Evolutionary conservation across 2,888 invertebrate species (phyloP), one percentile per base, ranked within the genome.

Genomic region (Steinernema hermaphroditum): DNA sequence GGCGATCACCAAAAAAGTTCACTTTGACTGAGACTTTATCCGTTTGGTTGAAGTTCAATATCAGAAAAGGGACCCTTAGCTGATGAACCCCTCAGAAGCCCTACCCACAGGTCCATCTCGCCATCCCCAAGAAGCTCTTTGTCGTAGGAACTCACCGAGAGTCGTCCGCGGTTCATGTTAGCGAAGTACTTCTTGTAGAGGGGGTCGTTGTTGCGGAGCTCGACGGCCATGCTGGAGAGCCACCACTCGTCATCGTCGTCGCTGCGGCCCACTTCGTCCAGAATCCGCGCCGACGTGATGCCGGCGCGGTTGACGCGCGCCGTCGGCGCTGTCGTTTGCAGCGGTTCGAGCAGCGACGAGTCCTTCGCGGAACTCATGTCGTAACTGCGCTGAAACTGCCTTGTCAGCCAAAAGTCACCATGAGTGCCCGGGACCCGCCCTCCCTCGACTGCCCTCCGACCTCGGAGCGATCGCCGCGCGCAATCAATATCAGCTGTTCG

Each of bases 141-240:
- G n/a, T n/a, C n/a, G 37, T 37, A 37, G 37, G 19, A 16, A 69
- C 74, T 75, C 57, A 73, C 80, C 75, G 78, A 80, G 24, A 78
- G 77, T 14, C 78, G 68, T 32, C 78, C 78, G 24, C 73, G 70
- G 62, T 78, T 81, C 79, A 79, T 81, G 73, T 79, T 79, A 22
- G 74, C 72, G 68, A 79, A 79, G 54, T 79, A 79, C 32, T 70
- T 74, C 22, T 68, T 46, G 72, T 79, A 79, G 37, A 79, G 71
- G n/a, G 43, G 70, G 50, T 79, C 79, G 41, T 69, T 62, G 62
- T 80, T 78, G 71, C 78, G 75, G 49, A 80, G 70, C 62, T 78
- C 78, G 19, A 77, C 78, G 50, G 77, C 76, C 49, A 77, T 74
- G 71, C 70, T 74, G 14, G 32, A 12, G 16, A 29, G 27, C 62